Conservation (phyloP, 2,113 vertebrate genomes). For the Crypturellus undulatus region DNA sequence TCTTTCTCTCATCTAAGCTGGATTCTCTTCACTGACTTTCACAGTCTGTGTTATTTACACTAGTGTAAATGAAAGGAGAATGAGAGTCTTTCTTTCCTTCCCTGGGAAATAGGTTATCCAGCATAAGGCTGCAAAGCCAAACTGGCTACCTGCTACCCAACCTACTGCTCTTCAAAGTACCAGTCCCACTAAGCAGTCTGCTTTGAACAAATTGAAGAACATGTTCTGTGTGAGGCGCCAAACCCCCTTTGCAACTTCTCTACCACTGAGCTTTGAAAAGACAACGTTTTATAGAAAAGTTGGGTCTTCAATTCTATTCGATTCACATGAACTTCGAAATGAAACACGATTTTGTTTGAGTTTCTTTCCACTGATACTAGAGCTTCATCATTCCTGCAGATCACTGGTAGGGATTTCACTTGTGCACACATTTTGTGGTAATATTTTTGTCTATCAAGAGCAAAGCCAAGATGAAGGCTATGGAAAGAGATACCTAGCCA, state of each 20-base stretch:
- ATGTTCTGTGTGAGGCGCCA: neutral
- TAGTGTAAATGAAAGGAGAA: neutral
- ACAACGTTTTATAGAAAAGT: neutral
- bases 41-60: neutral
- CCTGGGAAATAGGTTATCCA: neutral
- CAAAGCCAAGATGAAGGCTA: neutral
- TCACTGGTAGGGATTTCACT: neutral
- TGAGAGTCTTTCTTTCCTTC: neutral
- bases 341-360: neutral
- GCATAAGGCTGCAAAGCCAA: fast-evolving
- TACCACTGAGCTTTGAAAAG: neutral
- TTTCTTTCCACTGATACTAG: neutral
- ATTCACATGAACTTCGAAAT: neutral
- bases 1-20: neutral
- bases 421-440: neutral
- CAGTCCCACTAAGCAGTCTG: neutral
- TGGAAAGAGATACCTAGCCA: neutral
- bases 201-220: neutral
- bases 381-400: neutral
- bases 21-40: neutral
- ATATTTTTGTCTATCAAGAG: neutral
- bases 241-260: neutral
- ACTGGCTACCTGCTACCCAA: neutral
- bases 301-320: neutral
- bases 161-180: neutral